phyloP scores from a whole-genome alignment of 2,113 vertebrate species.

The Lamprotornis superbus region DNA sequence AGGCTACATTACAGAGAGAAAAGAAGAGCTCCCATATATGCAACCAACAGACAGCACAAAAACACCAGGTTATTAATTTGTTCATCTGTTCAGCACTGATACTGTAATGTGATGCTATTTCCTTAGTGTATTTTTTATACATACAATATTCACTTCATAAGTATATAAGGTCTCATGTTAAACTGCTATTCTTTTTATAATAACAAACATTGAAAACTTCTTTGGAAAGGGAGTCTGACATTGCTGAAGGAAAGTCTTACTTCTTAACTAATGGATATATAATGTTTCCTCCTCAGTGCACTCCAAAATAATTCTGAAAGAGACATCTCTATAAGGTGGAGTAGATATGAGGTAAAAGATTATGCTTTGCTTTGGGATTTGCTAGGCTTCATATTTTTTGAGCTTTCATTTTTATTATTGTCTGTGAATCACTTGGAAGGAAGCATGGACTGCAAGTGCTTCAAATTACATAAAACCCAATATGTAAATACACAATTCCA shows the following conservation, averaged over 20 bases:
- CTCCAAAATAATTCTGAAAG: not conserved
- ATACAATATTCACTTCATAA: not conserved
- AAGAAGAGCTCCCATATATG: not conserved
- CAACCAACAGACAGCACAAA: not conserved
- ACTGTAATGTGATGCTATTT: not conserved
- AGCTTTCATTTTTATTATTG: not conserved
- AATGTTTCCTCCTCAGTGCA: not conserved
- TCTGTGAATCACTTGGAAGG: not conserved
- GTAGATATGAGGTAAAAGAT: not conserved
- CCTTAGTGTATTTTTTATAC: not conserved
- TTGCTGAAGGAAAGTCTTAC: not conserved
- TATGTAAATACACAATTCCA: not conserved
- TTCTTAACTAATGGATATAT: not conserved
- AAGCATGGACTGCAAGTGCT: not conserved
- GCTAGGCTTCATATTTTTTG: not conserved
- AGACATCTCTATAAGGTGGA: not conserved
- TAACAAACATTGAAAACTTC: not conserved
- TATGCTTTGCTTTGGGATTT: not conserved
- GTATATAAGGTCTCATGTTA: not conserved
- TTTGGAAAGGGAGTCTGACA: rapidly evolving
- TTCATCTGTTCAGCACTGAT: not conserved
- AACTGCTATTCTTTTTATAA: not conserved
- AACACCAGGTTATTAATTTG: not conserved
- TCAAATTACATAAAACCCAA: not conserved
- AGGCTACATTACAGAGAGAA: not conserved